Evolutionary conservation across 2,888 invertebrate species (phyloP), one percentile per base, ranked within the genome.

Genomic region (Ophraella communa): DNA sequence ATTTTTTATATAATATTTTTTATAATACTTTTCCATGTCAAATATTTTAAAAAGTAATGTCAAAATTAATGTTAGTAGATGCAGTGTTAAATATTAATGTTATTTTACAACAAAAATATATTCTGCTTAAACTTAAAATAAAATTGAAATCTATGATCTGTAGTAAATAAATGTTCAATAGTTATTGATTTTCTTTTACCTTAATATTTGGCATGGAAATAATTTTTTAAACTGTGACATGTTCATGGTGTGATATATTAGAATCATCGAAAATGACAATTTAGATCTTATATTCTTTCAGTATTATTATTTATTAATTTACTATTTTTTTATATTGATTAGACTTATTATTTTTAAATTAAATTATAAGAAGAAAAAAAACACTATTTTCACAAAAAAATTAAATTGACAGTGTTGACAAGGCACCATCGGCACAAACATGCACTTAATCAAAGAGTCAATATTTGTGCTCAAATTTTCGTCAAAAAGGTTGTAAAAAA

Each of bases 221-320:
- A 18, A 10, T 5, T 21, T 47, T 47, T 57, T n/a, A n/a, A n/a
- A 30, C 47, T 18, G 23, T 47, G 18, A 57, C 33, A 20, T 23
- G 3, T 14, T 10, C 57, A 57, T 33, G 4, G 20, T 20, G 57
- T 57, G 30, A 57, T 56, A 23, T 14, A 24, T 11, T 35, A 11
- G 17, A 14, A 56, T 44, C 44, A 44, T 56, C 55, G 55, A 44
- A 21, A 52, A 30, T 18, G 52, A 44, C 23, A 14, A 20, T 7
- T 23, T 55, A 21, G 42, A 21, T 47, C 33, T 45, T 21, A 17
- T 21, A n/a, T 55, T 57, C 10, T 49, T 57, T 33, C 57, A 57
- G 57, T 57, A 57, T 57, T 57, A 49, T 47, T n/a, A 24, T 20
- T n/a, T 27, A 2, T 27, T 47, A 24, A 14, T 33, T 47, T 21